Evolutionary conservation across 2,113 vertebrate genomes (phyloP).

Genomic region (Axis porcinus): DNA sequence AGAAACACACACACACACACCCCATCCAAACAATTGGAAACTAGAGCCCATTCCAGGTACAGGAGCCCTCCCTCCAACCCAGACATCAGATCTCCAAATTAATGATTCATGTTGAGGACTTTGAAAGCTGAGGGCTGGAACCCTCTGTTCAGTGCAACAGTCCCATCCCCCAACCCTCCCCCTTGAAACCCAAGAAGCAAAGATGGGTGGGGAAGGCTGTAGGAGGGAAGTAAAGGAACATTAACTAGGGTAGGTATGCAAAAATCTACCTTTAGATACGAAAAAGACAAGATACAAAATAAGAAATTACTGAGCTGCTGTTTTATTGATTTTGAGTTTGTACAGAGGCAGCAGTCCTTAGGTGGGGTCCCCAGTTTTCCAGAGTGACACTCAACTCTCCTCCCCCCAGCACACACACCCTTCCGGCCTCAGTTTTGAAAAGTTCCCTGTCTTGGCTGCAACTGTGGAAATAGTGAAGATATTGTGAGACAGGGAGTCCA

Average conservation of each 20-base stretch:
- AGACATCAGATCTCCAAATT: slow-evolving; percentile 65
- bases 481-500: neutral
- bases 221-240: neutral
- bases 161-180: neutral
- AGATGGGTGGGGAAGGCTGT: neutral
- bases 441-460: slow-evolving; percentile 29
- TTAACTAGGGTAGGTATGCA: neutral
- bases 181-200: neutral
- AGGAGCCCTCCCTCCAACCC: neutral
- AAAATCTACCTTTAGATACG: neutral
- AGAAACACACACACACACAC: no score
- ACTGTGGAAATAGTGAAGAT: slow-evolving; percentile 51
- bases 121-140: slow-evolving; percentile 32
- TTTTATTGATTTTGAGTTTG: slow-evolving; percentile 57
- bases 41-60: neutral
- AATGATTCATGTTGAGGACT: slow-evolving; percentile 63
- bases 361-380: slow-evolving; percentile 28
- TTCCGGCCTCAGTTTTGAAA: slow-evolving; percentile 29
- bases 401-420: neutral
- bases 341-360: slow-evolving; percentile 53
- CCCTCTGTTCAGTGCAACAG: neutral
- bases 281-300: slow-evolving; percentile 33
- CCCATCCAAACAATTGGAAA: neutral
- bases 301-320: slow-evolving; percentile 23
- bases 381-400: slow-evolving; percentile 1